These are phyloP conservation scores for Marcusenius ussheri DNA, from an alignment of 2,113 vertebrate species.

Conservation along the genomic window DNA sequence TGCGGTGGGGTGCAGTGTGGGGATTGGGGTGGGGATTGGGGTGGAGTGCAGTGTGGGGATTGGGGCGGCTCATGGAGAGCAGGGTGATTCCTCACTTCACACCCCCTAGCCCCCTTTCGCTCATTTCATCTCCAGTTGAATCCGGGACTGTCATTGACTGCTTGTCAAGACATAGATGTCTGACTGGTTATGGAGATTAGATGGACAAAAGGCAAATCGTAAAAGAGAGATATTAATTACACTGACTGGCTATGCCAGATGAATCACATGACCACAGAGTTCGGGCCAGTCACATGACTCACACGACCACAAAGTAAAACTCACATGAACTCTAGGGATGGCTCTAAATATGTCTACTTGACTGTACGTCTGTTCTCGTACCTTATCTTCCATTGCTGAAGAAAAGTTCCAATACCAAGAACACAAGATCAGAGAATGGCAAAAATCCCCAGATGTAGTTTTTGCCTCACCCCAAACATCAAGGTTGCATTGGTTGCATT, in stretches of 20 bases:
- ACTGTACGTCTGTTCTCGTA: background rate
- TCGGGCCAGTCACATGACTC: too few species aligned
- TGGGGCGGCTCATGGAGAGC: background rate
- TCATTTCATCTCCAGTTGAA: background rate
- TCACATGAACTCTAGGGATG: background rate
- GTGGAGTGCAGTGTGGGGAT: too few species aligned
- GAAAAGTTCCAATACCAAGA: background rate
- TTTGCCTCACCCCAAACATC: background rate
- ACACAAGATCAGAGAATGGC: background rate
- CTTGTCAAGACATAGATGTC: background rate
- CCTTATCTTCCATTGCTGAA: background rate
- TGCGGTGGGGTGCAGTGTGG: too few species aligned
- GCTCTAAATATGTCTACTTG: background rate
- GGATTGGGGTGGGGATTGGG: too few species aligned
- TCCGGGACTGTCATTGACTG: background rate
- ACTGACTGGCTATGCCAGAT: background rate
- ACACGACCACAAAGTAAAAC: background rate
- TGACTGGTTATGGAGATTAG: background rate
- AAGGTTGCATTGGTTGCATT: background rate
- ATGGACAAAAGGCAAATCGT: background rate
- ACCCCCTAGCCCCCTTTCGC: background rate
- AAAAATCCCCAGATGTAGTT: background rate
- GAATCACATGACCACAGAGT: background rate
- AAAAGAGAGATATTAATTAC: background rate
- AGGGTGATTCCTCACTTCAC: background rate